These are phyloP conservation scores for Macrotrachela quadricornifera DNA, from an alignment of 1,140 invertebrate genomes.

Conservation along the genomic window DNA sequence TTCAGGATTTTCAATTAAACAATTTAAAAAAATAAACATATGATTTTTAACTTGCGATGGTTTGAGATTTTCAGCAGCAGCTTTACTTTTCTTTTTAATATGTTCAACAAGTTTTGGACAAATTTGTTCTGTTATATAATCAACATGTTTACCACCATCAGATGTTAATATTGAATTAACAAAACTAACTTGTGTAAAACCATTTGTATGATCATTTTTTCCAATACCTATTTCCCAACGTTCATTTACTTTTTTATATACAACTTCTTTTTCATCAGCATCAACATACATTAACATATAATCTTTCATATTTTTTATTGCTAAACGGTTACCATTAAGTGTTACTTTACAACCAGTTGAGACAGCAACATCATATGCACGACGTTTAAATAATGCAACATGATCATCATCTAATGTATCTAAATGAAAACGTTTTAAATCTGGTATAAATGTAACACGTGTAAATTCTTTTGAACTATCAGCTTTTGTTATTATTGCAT, in stretches of 20 bases:
- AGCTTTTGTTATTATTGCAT: conserved; percentile 46
- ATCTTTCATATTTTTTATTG: conserved; percentile 84
- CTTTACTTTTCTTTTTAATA: conserved; percentile 65
- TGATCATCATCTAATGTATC: conserved; percentile 72
- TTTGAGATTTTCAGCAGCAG: conserved; percentile 53
- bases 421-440: conserved; percentile 91
- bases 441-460: conserved; percentile 79
- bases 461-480: conserved; percentile 68
- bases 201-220: conserved; percentile 46
- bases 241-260: conserved; percentile 58
- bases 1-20: conserved; percentile 91
- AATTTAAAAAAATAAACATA: conserved; percentile 94
- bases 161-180: conserved; percentile 98
- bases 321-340: conserved; percentile 64
- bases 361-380: conserved; percentile 88
- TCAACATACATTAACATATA: conserved; percentile 75
- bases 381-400: conserved; percentile 66
- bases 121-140: conserved; percentile 71
- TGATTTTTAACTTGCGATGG: conserved; percentile 79
- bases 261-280: conserved; percentile 26
- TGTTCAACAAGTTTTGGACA: conserved; percentile 63
- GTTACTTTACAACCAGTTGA: conserved; percentile 64
- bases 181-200: conserved; percentile 95
- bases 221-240: conserved; percentile 91
- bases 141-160: conserved; percentile 93